phyloP scores from a whole-genome alignment of 2,797 vertebrate species.

The Sternarchorhynchus goeldii region DNA sequence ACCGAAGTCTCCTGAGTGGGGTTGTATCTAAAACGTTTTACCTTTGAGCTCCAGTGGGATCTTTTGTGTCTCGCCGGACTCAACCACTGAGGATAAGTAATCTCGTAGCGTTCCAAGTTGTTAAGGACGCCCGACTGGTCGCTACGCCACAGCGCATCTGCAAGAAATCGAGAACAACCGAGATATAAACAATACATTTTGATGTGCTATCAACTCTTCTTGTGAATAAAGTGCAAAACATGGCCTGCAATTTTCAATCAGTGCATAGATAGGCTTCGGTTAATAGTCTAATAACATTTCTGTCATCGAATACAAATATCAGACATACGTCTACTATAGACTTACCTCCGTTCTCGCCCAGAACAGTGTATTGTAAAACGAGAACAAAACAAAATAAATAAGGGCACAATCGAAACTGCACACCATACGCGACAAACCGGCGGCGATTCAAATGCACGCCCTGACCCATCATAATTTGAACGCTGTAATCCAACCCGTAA shows the following conservation, averaged over 20 bases:
- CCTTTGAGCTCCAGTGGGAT: constrained; percentile 62
- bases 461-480: constrained; percentile 37
- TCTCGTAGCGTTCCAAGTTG: constrained; percentile 66
- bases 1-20: not conserved
- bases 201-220: constrained; percentile 6
- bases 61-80: constrained; percentile 66
- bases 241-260: not conserved
- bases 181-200: constrained; percentile 7
- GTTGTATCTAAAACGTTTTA: constrained; percentile 49
- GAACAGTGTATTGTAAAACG: constrained; percentile 6
- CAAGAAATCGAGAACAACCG: constrained; percentile 16
- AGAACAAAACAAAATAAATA: constrained; percentile 36
- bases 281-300: no score
- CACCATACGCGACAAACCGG: not conserved
- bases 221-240: not conserved
- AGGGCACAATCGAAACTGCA: constrained; percentile 4
- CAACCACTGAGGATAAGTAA: constrained; percentile 73
- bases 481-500: not conserved
- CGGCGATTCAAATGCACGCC: constrained; percentile 9
- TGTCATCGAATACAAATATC: not conserved
- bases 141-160: constrained; percentile 54
- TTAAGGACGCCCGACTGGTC: constrained; percentile 61
- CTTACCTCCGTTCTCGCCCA: constrained; percentile 7
- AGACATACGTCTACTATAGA: not conserved
- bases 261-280: not conserved